Evolutionary conservation across 2,888 invertebrate genomes (phyloP).

Genomic region (Diploptera punctata): DNA sequence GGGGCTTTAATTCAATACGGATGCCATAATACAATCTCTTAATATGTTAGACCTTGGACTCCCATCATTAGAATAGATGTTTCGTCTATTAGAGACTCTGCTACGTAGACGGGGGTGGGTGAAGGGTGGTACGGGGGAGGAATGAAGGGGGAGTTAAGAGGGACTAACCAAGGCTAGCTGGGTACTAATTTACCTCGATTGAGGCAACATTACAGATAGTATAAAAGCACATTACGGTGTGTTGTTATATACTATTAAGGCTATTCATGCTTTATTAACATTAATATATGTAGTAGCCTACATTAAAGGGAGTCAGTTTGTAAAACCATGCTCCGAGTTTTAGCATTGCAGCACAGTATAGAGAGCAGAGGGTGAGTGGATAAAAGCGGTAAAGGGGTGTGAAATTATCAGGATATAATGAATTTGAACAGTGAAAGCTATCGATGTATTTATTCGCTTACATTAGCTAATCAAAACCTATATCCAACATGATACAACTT

Average conservation of each 20-base stretch:
- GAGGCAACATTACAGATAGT: conserved; percentile 33
- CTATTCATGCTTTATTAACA: conserved; percentile 35
- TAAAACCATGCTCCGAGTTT: conserved; percentile 2
- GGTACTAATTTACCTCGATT: conserved; percentile 34
- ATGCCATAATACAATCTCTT: conserved; percentile 19
- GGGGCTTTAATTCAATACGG: conserved; percentile 10
- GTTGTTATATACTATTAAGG: conserved; percentile 35
- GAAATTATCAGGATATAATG: not conserved
- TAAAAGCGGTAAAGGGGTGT: not conserved
- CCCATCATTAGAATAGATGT: conserved; percentile 26
- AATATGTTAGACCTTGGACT: conserved; percentile 30
- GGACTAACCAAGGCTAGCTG: conserved; percentile 23
- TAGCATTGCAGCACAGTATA: not conserved
- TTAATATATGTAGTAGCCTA: conserved; percentile 33
- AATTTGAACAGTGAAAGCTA: not conserved
- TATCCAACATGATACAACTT: no score
- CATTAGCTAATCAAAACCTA: conserved; percentile 16
- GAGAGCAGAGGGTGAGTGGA: not conserved
- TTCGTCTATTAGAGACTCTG: conserved; percentile 19
- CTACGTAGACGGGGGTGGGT: conserved; percentile 16
- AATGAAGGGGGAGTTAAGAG: not conserved
- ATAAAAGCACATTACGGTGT: conserved; percentile 35
- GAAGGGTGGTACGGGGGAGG: conserved; percentile 5
- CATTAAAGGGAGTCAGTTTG: conserved; percentile 28
- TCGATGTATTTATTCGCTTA: not conserved